Evolutionary conservation across 1,140 invertebrate species (phyloP), one percentile per base, ranked within the genome.

Genomic region (Bombus waltoni): DNA sequence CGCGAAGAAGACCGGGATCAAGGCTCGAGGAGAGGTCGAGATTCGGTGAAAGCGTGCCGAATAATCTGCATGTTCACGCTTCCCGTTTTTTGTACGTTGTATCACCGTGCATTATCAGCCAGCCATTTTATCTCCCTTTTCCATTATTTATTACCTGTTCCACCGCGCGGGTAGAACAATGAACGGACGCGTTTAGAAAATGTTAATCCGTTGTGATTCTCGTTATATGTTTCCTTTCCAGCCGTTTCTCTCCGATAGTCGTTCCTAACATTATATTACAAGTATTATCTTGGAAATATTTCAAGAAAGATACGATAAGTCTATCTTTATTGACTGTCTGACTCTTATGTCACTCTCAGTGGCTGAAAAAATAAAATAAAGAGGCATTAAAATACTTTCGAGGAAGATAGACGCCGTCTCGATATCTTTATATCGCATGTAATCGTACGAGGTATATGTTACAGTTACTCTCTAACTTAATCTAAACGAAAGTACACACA

Each of bases 41-140:
- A 82, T 83, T 82, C 73, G 81, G 74, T 83, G 85, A 81, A 86
- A 82, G 81, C 82, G 72, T 83, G 75, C 74, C 38, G 53, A 66
- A 47, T 57, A 70, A 83, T 77, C 57, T 74, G 59, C 65, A 71
- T 72, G 42, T 53, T 53, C 11, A 53, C 71, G 35, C 59, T 66
- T 82, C 40, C 53, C 72, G 72, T 53, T 75, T 68, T 83, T 83
- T 66, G 44, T 59, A 38, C 13, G 4, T 25, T 35, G 53, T 47
- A 70, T 59, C 32, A 42, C 42, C 15, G 47, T 38, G 9, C 81
- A 66, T 74, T 74, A 73, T 75, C 81, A 62, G 28, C 32, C 59
- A 22, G 5, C 40, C 35, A 72, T 75, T 75, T 66, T 66, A 40
- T 47, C 42, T 75, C 13, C 32, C 42, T 57, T 18, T 35, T 35